These are phyloP conservation scores for Athalia cordata DNA, from an alignment of 2,888 invertebrate genomes.

Conservation along the genomic window DNA sequence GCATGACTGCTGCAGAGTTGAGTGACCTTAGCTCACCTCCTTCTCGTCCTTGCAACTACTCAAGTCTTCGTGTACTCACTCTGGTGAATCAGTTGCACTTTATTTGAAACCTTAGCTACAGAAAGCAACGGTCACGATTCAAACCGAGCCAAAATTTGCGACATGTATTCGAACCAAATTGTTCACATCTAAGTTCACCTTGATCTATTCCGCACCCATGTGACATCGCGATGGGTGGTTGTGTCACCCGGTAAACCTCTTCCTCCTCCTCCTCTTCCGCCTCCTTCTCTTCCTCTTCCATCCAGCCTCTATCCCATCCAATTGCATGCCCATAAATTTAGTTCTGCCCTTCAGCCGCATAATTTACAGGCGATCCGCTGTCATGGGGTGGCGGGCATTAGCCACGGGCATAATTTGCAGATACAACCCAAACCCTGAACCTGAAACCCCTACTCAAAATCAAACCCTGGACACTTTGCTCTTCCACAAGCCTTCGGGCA, in stretches of 20 bases:
- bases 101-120: no score
- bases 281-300: no score
- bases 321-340: conserved; percentile 50
- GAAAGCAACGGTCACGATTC: no score
- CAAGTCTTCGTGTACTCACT: no score
- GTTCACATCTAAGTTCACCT: no score
- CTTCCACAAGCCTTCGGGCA: no score
- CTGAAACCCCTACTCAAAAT: neutral
- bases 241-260: neutral
- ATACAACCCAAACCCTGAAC: conserved; percentile 50
- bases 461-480: no score
- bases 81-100: no score
- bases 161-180: no score
- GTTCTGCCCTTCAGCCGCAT: conserved; percentile 55
- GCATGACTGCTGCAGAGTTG: conserved; percentile 6
- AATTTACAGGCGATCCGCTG: conserved; percentile 59
- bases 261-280: neutral
- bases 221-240: no score
- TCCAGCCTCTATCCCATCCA: conserved; percentile 51
- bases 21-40: conserved; percentile 3
- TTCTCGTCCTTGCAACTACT: neutral
- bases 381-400: conserved; percentile 59
- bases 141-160: no score
- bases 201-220: no score
- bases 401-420: conserved; percentile 60